These are phyloP conservation scores for Charina bottae DNA, from an alignment of 2,113 vertebrate genomes.

Conservation along the genomic window DNA sequence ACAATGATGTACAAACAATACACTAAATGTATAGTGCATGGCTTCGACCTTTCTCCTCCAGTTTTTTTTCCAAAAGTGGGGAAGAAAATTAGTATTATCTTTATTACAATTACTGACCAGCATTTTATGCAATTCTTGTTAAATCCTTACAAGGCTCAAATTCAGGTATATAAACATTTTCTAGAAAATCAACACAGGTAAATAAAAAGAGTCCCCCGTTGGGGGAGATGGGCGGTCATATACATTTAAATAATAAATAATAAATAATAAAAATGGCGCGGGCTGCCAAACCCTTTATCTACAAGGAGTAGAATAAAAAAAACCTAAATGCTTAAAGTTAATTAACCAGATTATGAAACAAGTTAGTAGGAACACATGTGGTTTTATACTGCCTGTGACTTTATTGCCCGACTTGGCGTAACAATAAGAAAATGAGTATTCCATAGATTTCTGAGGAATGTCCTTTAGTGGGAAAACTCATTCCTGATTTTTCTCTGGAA, in stretches of 20 bases:
- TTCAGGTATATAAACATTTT: background rate
- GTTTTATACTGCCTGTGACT: background rate
- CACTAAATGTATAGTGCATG: no score
- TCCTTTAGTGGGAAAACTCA: background rate
- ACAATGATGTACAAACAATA: background rate
- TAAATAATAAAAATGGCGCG: background rate
- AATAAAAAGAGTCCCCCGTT: no score
- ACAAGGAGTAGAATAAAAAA: background rate
- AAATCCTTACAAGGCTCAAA: background rate
- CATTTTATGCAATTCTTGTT: background rate
- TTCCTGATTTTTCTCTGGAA: background rate
- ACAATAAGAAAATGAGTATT: background rate
- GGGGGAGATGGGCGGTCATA: no score
- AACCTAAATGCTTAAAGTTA: background rate
- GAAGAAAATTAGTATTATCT: background rate
- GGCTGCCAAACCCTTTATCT: background rate
- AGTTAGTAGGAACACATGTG: background rate
- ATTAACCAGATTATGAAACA: background rate
- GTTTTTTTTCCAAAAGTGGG: no score
- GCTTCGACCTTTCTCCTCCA: no score
- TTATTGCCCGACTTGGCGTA: background rate
- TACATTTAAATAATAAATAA: no score
- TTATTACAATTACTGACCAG: background rate
- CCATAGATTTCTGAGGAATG: background rate
- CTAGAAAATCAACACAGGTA: background rate